Percentiles rank a stretch among this genome's conserved stretches.
These are phyloP conservation scores for Pyrrhosoma nymphula DNA, from an alignment of 2,888 invertebrate genomes.

Conservation along the genomic window DNA sequence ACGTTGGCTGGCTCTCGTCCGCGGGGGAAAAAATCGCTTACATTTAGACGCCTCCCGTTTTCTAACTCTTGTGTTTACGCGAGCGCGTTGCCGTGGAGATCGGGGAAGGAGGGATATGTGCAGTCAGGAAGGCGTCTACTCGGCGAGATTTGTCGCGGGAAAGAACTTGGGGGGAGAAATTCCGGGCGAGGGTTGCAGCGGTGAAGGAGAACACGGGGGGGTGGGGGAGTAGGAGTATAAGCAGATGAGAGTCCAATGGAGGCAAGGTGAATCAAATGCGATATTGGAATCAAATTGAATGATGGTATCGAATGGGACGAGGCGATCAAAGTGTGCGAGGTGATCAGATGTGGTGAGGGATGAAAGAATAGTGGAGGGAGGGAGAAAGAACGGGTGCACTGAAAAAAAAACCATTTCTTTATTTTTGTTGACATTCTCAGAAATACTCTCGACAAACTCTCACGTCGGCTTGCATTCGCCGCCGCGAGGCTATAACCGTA, in stretches of 20 bases:
- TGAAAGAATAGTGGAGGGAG: neutral
- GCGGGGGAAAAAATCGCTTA: neutral
- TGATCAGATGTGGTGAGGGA: neutral
- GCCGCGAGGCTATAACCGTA: neutral
- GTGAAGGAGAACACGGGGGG: neutral
- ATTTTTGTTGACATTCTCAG: neutral
- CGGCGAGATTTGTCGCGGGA: constrained; percentile 43
- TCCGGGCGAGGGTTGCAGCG: constrained; percentile 17
- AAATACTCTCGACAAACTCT: neutral
- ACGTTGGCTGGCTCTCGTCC: neutral
- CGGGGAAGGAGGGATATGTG: neutral
- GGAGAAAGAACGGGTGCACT: neutral
- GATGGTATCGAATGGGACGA: no score
- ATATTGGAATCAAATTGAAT: neutral
- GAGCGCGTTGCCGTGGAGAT: neutral
- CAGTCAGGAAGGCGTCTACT: constrained; percentile 41
- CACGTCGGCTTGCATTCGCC: neutral
- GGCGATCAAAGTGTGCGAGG: no score
- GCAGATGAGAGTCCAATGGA: neutral
- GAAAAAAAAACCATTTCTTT: neutral
- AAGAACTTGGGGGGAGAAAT: neutral
- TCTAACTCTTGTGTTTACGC: neutral
- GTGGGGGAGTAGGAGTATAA: neutral
- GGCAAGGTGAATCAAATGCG: neutral
- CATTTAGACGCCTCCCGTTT: constrained; percentile 5